A percentile compares a stretch with the other conserved stretches of the same genome.
Evolutionary conservation across 2,888 invertebrate genomes (phyloP).

Genomic region (Muscina levida): DNA sequence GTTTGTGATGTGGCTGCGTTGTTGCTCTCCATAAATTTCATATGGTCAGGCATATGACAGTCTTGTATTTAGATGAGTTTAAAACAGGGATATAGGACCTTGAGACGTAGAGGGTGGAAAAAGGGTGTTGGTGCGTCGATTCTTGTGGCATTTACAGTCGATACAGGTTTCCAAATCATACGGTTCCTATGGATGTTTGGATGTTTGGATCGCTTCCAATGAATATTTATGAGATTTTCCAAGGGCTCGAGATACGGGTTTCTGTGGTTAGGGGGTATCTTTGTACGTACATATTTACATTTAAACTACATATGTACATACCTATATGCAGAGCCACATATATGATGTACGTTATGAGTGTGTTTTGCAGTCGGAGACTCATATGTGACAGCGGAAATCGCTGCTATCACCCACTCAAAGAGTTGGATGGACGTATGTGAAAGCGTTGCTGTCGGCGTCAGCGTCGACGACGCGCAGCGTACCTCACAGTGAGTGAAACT

Average conservation of each 20-base stretch:
- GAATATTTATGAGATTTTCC: background rate
- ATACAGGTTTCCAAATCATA: background rate
- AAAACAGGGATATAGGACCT: too few species aligned
- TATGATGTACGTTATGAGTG: slow-evolving; percentile 3
- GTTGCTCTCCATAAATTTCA: slow-evolving; percentile 33
- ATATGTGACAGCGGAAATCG: slow-evolving; percentile 54
- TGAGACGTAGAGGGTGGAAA: slow-evolving; percentile 3
- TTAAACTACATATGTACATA: background rate
- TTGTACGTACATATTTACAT: slow-evolving; percentile 20
- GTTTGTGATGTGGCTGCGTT: slow-evolving; percentile 4
- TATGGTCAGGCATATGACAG: slow-evolving; percentile 41
- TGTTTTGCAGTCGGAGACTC: slow-evolving; percentile 42
- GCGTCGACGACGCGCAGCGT: slow-evolving; percentile 68
- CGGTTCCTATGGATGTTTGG: background rate
- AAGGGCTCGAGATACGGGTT: background rate
- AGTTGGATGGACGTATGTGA: slow-evolving; percentile 50
- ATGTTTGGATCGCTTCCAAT: background rate
- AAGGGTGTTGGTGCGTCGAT: background rate
- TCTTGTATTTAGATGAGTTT: too few species aligned
- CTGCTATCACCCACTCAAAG: slow-evolving; percentile 57
- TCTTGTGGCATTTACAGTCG: background rate
- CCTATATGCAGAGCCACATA: background rate
- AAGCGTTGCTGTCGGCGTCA: slow-evolving; percentile 46
- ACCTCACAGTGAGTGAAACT: slow-evolving; percentile 69
- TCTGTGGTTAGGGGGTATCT: too few species aligned